Conservation (phyloP, 2,888 invertebrate species). For the Steinernema scapterisci region DNA sequence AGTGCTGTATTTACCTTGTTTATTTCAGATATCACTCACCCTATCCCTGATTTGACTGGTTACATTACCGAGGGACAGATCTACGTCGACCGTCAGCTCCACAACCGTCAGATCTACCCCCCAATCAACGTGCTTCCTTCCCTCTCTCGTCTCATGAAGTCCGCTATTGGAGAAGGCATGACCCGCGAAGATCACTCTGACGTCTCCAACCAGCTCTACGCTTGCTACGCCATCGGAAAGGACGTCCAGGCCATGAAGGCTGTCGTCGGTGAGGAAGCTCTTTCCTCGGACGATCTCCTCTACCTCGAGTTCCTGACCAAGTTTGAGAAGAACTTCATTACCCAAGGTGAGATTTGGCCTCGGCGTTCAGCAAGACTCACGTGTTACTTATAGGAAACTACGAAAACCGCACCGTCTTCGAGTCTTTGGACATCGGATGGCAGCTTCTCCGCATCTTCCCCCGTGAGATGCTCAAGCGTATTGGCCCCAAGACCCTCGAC, state of each 20-base stretch:
- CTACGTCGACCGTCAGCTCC: slow-evolving; percentile 97
- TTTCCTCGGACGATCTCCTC: slow-evolving; percentile 95
- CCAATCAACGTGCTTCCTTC: slow-evolving; percentile 99
- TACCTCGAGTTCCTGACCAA: slow-evolving; percentile 98
- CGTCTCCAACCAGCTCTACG: slow-evolving; percentile 82
- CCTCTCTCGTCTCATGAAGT: slow-evolving; percentile 99
- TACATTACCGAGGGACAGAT: slow-evolving; percentile 99
- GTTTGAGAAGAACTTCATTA: slow-evolving; percentile 99
- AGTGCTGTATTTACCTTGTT: no score
- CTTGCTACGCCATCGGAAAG: slow-evolving; percentile 99
- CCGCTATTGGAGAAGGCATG: slow-evolving; percentile 88
- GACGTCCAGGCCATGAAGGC: slow-evolving; percentile 76
- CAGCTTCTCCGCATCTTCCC: slow-evolving; percentile 99
- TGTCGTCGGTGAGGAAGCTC: slow-evolving; percentile 98
- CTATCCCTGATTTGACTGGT: slow-evolving; percentile 99
- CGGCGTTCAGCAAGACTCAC: no score
- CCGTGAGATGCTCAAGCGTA: slow-evolving; percentile 99
- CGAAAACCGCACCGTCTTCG: slow-evolving; percentile 97
- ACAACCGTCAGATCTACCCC: slow-evolving; percentile 95
- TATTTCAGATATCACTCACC: slow-evolving; percentile 91
- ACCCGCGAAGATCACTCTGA: slow-evolving; percentile 92
- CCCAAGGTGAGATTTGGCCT: no score
- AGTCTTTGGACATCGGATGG: slow-evolving; percentile 98
- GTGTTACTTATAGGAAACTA: slow-evolving; percentile 84
- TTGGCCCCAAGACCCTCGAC: slow-evolving; percentile 88